These are phyloP conservation scores for Rhopalosiphum nymphaeae DNA, from an alignment of 2,888 invertebrate species.

Conservation along the genomic window DNA sequence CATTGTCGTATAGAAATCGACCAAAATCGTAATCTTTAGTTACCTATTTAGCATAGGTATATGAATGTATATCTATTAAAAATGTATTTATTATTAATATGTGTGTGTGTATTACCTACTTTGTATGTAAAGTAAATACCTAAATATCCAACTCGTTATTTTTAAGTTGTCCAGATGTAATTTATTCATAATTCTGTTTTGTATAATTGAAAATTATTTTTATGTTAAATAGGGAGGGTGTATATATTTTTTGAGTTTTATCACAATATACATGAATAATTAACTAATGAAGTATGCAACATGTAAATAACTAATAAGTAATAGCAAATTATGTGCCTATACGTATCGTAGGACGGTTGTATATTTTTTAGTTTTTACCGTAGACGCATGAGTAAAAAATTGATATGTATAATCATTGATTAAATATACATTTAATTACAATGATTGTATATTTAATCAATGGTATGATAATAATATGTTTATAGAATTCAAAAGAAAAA, in stretches of 20 bases:
- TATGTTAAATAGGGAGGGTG: background rate
- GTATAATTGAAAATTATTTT: background rate
- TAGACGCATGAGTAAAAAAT: background rate
- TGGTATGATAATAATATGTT: background rate
- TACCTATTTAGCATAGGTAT: background rate
- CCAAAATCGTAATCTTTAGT: background rate
- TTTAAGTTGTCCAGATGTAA: background rate
- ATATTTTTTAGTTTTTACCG: background rate
- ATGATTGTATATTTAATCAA: too few species aligned
- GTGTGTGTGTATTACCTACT: background rate
- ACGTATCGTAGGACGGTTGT: background rate
- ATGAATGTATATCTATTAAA: background rate
- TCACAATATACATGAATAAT: background rate
- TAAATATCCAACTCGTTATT: background rate
- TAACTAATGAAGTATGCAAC: background rate
- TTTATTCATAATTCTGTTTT: slow-evolving; percentile 22
- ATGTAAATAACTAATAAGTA: background rate
- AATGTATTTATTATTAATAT: background rate
- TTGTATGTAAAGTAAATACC: background rate
- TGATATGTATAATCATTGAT: too few species aligned
- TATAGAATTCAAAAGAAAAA: background rate
- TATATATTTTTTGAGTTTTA: background rate
- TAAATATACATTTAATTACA: too few species aligned
- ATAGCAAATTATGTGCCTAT: background rate
- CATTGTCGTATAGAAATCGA: slow-evolving; percentile 2